Evolutionary conservation across 2,888 invertebrate species (phyloP).

Genomic region (Gryllus longicercus): DNA sequence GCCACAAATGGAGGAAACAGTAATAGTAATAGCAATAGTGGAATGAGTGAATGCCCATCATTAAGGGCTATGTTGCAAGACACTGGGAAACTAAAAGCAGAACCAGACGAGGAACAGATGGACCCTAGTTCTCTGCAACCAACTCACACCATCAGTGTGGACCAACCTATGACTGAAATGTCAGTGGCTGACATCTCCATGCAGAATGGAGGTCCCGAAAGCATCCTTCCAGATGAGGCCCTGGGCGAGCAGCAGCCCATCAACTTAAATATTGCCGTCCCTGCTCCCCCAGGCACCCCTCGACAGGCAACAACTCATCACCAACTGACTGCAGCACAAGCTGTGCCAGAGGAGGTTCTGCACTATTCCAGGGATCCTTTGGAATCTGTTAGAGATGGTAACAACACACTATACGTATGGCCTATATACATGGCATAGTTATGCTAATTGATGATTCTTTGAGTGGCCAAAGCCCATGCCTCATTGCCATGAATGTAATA

Average conservation of each 20-base stretch:
- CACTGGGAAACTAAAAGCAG: slow-evolving; percentile 26
- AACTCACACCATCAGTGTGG: slow-evolving; percentile 28
- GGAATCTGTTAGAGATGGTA: slow-evolving; percentile 46
- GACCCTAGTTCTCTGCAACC: slow-evolving; percentile 20
- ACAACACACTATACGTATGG: slow-evolving; percentile 50
- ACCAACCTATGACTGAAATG: slow-evolving; percentile 30
- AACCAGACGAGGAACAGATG: slow-evolving; percentile 27
- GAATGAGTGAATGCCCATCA: slow-evolving; percentile 2
- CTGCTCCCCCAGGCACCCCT: slow-evolving; percentile 27
- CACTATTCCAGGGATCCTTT: slow-evolving; percentile 46
- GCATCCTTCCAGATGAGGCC: slow-evolving; percentile 39
- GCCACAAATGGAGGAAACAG: slow-evolving; percentile 18
- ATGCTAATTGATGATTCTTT: slow-evolving; percentile 21
- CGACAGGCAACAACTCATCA: slow-evolving; percentile 34
- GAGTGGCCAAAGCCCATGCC: not conserved
- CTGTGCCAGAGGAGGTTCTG: slow-evolving; percentile 39
- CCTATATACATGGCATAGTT: slow-evolving; percentile 42
- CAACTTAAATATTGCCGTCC: slow-evolving; percentile 39
- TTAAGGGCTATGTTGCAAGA: not conserved
- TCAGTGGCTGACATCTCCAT: slow-evolving; percentile 34
- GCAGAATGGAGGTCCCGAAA: slow-evolving; percentile 32
- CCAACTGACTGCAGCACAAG: slow-evolving; percentile 37
- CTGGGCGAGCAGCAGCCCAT: slow-evolving; percentile 39
- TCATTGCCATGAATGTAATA: not conserved
- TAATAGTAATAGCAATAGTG: slow-evolving; percentile 17